phyloP scores from a whole-genome alignment of 2,797 vertebrate species.

The Danio choprae region DNA sequence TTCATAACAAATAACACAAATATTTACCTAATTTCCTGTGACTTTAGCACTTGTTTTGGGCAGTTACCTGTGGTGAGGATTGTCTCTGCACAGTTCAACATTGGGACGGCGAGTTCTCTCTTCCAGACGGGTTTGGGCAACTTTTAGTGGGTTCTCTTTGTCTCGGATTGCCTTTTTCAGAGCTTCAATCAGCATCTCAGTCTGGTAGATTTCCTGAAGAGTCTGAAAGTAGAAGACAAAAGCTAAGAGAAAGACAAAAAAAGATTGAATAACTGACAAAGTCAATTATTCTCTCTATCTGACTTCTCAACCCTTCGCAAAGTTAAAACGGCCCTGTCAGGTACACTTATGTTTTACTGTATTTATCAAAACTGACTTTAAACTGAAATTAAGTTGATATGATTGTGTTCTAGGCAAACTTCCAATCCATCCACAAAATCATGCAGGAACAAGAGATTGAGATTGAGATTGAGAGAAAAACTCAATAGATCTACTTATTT shows the following conservation, averaged over 20 bases:
- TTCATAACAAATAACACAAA: not conserved
- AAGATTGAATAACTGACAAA: constrained; percentile 1
- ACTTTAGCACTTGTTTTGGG: no score
- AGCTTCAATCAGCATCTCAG: constrained; percentile 86
- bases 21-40: not conserved
- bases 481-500: no score
- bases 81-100: constrained; percentile 89
- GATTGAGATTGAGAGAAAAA: no score
- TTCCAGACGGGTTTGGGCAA: constrained; percentile 92
- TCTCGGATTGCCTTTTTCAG: constrained; percentile 88
- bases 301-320: not conserved
- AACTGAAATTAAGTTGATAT: not conserved
- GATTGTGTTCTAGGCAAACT: not conserved
- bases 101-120: constrained; percentile 89
- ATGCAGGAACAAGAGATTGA: not conserved
- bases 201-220: constrained; percentile 92
- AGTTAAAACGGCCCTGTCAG: not conserved
- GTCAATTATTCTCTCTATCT: not conserved
- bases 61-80: constrained; percentile 85
- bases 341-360: not conserved
- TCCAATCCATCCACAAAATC: not conserved
- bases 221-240: constrained; percentile 75
- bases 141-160: constrained; percentile 86
- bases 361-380: constrained; percentile 11
- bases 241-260: not conserved